Conservation (phyloP, 2,797 vertebrate genomes). For the Gobionotothen gibberifrons region DNA sequence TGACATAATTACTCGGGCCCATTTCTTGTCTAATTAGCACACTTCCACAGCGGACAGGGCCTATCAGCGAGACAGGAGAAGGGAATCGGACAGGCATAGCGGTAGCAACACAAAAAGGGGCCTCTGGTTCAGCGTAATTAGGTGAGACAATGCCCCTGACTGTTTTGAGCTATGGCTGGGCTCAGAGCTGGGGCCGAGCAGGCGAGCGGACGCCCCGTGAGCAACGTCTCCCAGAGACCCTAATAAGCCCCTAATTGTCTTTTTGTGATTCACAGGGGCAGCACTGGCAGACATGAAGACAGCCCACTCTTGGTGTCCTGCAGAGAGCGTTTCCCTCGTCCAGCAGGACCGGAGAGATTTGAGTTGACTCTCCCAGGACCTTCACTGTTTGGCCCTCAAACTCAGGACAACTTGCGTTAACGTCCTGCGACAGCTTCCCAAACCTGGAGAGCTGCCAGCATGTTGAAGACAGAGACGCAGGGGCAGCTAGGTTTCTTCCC, state of each 20-base stretch:
- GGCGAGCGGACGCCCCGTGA: conserved; percentile 85
- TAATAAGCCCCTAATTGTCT: conserved; percentile 95
- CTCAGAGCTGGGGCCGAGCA: conserved; percentile 86
- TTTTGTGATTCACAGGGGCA: conserved; percentile 86
- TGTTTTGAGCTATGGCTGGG: conserved; percentile 91
- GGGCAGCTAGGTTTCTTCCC: background rate
- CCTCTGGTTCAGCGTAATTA: conserved; percentile 90
- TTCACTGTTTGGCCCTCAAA: conserved; percentile 51
- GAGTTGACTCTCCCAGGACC: conserved; percentile 47
- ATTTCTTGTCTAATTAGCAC: conserved; percentile 97
- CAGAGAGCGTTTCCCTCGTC: conserved; percentile 52
- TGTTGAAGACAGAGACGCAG: background rate
- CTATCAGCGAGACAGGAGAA: conserved; percentile 88
- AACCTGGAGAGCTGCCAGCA: conserved; percentile 34
- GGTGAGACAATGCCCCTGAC: conserved; percentile 95
- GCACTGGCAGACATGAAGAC: conserved; percentile 69
- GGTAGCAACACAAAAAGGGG: conserved; percentile 91
- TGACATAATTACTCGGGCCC: conserved; percentile 93
- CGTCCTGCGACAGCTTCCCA: conserved; percentile 46
- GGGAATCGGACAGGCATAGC: conserved; percentile 93
- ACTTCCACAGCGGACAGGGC: conserved; percentile 88
- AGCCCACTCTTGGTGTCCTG: conserved; percentile 65
- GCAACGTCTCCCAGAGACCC: conserved; percentile 87
- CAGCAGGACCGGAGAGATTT: conserved; percentile 45
- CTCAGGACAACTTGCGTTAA: conserved; percentile 50